Evolutionary conservation across 2,888 invertebrate genomes (phyloP).

Genomic region (Pyrrhia umbra): DNA sequence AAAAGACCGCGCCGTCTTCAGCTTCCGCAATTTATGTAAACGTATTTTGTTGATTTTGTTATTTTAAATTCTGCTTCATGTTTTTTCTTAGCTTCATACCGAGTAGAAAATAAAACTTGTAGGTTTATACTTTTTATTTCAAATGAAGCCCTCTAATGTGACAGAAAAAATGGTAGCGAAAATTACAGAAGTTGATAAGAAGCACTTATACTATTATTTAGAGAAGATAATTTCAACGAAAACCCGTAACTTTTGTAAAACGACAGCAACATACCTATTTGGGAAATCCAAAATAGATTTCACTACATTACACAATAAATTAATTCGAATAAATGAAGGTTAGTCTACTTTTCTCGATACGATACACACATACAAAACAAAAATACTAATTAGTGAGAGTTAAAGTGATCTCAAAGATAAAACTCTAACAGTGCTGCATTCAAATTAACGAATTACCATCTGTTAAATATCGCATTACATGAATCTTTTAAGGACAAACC

Average conservation of each 20-base stretch:
- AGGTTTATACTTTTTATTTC: no score
- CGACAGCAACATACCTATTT: no score
- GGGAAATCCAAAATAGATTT: no score
- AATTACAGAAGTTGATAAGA: no score
- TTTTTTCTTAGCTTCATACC: no score
- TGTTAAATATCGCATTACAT: slow-evolving; percentile 63
- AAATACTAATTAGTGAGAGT: slow-evolving; percentile 55
- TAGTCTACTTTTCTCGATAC: not conserved
- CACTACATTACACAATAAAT: no score
- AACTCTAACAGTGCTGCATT: slow-evolving; percentile 55
- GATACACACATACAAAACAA: slow-evolving; percentile 22
- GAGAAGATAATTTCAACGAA: no score
- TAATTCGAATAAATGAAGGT: not conserved
- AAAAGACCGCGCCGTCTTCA: slow-evolving; percentile 21
- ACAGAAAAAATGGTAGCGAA: no score
- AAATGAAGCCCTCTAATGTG: no score
- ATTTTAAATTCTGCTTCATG: slow-evolving; percentile 7
- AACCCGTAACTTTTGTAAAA: no score
- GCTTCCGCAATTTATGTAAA: slow-evolving; percentile 45
- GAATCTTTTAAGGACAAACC: slow-evolving; percentile 54
- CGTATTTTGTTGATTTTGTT: slow-evolving; percentile 37
- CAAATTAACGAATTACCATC: slow-evolving; percentile 62
- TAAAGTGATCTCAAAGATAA: slow-evolving; percentile 47
- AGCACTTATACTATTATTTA: no score
- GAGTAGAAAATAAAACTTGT: no score